Evolutionary conservation across 92 coral and sea anemone genomes (phyloP), one percentile per base, ranked within the genome.

Genomic region (Paramuricea clavata): DNA sequence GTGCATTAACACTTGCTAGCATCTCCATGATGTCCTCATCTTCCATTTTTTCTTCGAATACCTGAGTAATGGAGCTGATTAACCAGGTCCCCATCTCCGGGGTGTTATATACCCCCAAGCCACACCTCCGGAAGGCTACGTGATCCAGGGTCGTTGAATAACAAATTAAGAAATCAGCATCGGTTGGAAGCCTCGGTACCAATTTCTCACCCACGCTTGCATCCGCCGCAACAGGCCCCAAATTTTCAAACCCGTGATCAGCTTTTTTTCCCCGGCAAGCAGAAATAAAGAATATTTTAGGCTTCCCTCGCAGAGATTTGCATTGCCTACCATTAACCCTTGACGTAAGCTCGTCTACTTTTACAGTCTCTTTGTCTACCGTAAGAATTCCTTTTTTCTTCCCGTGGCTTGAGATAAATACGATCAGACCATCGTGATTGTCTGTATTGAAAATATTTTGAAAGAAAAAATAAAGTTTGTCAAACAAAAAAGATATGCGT

Each of bases 341-440:
- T 12, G 84, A 73, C 13, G 97, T 96, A n/a, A 96, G 89, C 21
- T 94, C 87, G 2, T 94, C 96, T 15, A 96, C 94, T 33, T 88
- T 57, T 47, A 94, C 80, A 76, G 78, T 7, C 44, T 86, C 28
- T 11, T 35, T 52, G 83, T 96, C 97, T 7, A 56, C 64, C 2
- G 90, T 84, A 83, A 85, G 49, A n/a, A 96, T 75, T 17, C 99
- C 99, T 49, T 85, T 64, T 57, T 87, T 72, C n/a, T 90, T 86
- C 12, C 99, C 99, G 60, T 96, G 99, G 68, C 95, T 96, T 92
- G 95, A 91, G 47, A 96, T 87, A 22, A 96, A 80, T 59, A 98
- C 95, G 59, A 94, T 85, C 26, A 96, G 76, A 21, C 95, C 92
- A 75, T 96, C 99, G 60, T 94, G 93, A 12, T 91, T 83, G 49